A percentile compares a stretch with the other conserved stretches of the same genome.
Conservation (phyloP, 2,888 invertebrate genomes). For the Aporophyla nigra region DNA sequence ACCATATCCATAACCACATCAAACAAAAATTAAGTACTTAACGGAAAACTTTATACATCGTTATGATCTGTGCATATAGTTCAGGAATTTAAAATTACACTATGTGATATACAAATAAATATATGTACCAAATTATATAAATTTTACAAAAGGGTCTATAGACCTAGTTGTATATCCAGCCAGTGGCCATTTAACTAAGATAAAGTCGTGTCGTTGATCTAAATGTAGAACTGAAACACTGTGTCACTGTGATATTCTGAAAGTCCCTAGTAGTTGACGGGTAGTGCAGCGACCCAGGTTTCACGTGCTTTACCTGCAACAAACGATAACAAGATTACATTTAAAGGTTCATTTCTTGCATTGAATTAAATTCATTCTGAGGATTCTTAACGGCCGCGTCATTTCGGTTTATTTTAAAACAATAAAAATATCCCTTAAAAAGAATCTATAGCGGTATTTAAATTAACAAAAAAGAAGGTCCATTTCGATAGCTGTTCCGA, state of each 20-base stretch:
- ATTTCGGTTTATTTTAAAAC: constrained; percentile 69
- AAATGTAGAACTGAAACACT: constrained; percentile 80
- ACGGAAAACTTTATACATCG: constrained; percentile 80
- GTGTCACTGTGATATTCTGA: constrained; percentile 82
- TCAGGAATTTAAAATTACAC: constrained; percentile 80
- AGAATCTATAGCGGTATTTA: constrained; percentile 86
- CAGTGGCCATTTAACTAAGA: constrained; percentile 72
- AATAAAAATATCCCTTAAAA: constrained; percentile 81
- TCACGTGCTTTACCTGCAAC: constrained; percentile 88
- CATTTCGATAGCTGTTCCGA: constrained; percentile 84
- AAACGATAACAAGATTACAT: constrained; percentile 70
- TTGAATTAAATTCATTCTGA: constrained; percentile 57
- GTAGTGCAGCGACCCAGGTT: constrained; percentile 82
- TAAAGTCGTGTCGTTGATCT: constrained; percentile 71
- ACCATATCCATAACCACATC: constrained; percentile 79
- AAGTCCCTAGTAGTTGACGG: constrained; percentile 76
- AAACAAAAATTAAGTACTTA: constrained; percentile 79
- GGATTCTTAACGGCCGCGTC: constrained; percentile 63
- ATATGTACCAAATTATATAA: constrained; percentile 79
- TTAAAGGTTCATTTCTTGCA: constrained; percentile 41
- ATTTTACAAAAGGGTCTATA: constrained; percentile 75
- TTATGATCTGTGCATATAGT: constrained; percentile 82
- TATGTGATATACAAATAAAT: constrained; percentile 82
- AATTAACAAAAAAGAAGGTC: constrained; percentile 87
- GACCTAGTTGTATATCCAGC: constrained; percentile 75